Conservation (phyloP, 2,113 vertebrate species). For the Dendrocopos noguchii region DNA sequence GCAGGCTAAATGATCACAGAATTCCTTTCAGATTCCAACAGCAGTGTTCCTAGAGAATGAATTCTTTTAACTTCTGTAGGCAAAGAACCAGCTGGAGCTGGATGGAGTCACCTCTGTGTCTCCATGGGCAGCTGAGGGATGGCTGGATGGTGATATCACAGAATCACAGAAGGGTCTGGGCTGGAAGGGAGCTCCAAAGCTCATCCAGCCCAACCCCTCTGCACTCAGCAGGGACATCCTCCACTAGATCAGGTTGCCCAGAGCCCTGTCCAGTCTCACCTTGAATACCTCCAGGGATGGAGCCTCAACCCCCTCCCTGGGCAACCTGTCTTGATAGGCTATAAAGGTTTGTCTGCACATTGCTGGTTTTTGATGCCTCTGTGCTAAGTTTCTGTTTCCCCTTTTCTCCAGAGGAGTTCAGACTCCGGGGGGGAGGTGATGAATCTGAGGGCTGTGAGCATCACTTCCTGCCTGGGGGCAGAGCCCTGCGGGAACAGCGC, state of each 20-base stretch:
- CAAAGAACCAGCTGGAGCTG: background rate
- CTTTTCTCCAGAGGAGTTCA: constrained; percentile 30
- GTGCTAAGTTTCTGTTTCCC: constrained; percentile 7
- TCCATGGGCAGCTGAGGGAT: background rate
- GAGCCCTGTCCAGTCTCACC: too few relatives aligned
- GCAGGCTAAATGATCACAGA: background rate
- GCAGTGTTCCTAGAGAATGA: background rate
- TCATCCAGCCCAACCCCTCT: too few relatives aligned
- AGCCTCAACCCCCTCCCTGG: too few relatives aligned
- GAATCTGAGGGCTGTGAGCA: background rate
- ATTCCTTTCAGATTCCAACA: background rate
- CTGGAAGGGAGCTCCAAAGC: too few relatives aligned
- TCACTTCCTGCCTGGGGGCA: constrained; percentile 41
- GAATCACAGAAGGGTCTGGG: too few relatives aligned
- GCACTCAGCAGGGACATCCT: too few relatives aligned
- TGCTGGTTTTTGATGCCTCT: background rate
- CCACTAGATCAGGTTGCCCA: too few relatives aligned
- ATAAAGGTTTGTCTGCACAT: background rate
- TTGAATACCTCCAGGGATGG: too few relatives aligned
- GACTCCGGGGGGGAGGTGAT: constrained; percentile 40
- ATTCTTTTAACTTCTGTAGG: background rate
- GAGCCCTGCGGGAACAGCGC: constrained; percentile 42
- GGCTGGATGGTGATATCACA: background rate
- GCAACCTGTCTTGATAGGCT: too few relatives aligned
- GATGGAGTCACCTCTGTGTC: background rate